Evolutionary conservation across 2,888 invertebrate genomes (phyloP), one percentile per base, ranked within the genome.

Genomic region (Caenorhabditis wallacei): DNA sequence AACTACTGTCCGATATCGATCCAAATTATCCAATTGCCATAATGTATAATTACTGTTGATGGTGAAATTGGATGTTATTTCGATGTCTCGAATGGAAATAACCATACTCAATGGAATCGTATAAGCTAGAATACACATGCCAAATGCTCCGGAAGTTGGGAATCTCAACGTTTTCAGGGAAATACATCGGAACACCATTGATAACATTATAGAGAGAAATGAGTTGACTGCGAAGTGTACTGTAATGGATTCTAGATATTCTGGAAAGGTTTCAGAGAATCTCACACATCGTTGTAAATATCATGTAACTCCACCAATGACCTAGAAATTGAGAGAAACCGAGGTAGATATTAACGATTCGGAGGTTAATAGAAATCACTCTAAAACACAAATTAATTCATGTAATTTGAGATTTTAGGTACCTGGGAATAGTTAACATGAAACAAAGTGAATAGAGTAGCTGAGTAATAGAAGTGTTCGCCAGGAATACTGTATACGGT

Each of bases 191-290:
- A 82, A 82, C 3, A 82, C 64, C 82, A 82, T 82, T 16, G 82
- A 82, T 22, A 82, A 40, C 82, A 82, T 82, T 0, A 82, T 82
- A 11, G 82, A 82, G 8, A 82, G 40, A 48, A 82, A 82, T 2
- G 82, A 82, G 64, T 82, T 82, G 46, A 82, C 79, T 7, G 79
- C 82, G 54, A 82, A 82, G 30, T 82, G 82, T 16, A 82, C 82
- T 82, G 79, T 20, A 82, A 82, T 18, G n/a, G n/a, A n/a, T 3
- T 48, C 7, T 8, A 24, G 4, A 11, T 24, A 57, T 20, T 26
- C 11, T 10, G 2, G 0, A 57, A 10, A 7, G 1, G 18, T 53
- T 20, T 54, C n/a, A n/a, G 53, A 10, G 35, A 68, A n/a, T 22
- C 68, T 54, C 78, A 82, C 82, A 63, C 82, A 82, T 79, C 20